Percentiles rank a stretch among this genome's conserved stretches.
phyloP scores from a whole-genome alignment of 1,140 invertebrate species.

The Anoplophora glabripennis region DNA sequence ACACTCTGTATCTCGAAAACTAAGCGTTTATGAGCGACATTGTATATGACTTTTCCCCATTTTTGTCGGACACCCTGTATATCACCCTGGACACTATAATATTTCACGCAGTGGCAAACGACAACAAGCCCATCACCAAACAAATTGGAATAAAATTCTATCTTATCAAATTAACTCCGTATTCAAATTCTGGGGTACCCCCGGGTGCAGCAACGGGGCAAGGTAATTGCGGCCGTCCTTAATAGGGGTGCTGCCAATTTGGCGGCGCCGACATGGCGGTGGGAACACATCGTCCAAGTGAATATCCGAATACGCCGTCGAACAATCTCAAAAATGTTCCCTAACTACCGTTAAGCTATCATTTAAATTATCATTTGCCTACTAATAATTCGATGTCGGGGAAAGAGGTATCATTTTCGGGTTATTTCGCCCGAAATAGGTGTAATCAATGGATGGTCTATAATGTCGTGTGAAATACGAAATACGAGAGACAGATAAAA shows the following conservation, averaged over 20 bases:
- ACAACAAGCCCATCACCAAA: no score
- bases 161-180: no score
- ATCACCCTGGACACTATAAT: no score
- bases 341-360: no score
- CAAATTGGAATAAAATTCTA: no score
- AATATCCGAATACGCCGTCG: constrained; percentile 14
- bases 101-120: no score
- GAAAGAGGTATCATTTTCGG: not conserved
- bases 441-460: no score
- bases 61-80: no score
- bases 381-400: constrained; percentile 15
- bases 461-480: not conserved
- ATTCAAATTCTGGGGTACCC: not conserved
- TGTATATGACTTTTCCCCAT: no score
- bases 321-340: constrained; percentile 22
- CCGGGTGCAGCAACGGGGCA: constrained; percentile 2
- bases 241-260: constrained; percentile 38
- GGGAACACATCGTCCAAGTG: constrained; percentile 25
- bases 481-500: not conserved
- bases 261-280: constrained; percentile 32
- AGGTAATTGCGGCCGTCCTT: constrained; percentile 26
- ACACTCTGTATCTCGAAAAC: no score
- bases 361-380: constrained; percentile 15
- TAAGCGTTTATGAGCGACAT: no score
- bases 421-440: no score